Evolutionary conservation across 2,797 vertebrate species (phyloP).

Genomic region (Pterois miles): DNA sequence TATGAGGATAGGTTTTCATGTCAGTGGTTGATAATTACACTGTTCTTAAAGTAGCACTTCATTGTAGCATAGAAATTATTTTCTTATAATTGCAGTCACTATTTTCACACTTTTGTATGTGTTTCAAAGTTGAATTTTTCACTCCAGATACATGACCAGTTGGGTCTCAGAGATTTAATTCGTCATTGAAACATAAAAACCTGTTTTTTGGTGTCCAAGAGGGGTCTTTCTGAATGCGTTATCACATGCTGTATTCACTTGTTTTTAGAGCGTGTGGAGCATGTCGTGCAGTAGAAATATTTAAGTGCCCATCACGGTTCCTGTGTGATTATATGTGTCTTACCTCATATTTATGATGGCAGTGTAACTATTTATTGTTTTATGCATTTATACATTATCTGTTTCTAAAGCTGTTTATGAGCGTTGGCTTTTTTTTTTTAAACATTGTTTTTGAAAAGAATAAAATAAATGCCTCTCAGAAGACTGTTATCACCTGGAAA

Average conservation of each 20-base stretch:
- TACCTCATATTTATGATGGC: conserved; percentile 68
- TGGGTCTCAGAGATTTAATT: neutral
- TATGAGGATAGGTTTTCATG: conserved; percentile 14
- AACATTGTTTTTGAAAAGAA: conserved; percentile 32
- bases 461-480: conserved; percentile 35
- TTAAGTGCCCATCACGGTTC: conserved; percentile 44
- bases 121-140: conserved; percentile 3
- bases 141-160: neutral
- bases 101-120: conserved; percentile 38
- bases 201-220: neutral
- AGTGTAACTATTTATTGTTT: conserved; percentile 60
- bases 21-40: conserved; percentile 27
- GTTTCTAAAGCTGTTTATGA: conserved; percentile 44
- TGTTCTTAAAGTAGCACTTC: conserved; percentile 42
- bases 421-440: conserved; percentile 35
- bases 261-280: conserved; percentile 4
- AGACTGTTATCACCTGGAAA: neutral
- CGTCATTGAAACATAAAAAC: neutral
- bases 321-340: conserved; percentile 39
- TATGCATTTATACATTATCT: conserved; percentile 56
- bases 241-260: neutral
- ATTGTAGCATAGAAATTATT: conserved; percentile 58
- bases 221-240: neutral
- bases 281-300: conserved; percentile 28
- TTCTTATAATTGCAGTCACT: conserved; percentile 44